Evolutionary conservation across 2,888 invertebrate genomes (phyloP).

Genomic region (Phytoseiulus persimilis): DNA sequence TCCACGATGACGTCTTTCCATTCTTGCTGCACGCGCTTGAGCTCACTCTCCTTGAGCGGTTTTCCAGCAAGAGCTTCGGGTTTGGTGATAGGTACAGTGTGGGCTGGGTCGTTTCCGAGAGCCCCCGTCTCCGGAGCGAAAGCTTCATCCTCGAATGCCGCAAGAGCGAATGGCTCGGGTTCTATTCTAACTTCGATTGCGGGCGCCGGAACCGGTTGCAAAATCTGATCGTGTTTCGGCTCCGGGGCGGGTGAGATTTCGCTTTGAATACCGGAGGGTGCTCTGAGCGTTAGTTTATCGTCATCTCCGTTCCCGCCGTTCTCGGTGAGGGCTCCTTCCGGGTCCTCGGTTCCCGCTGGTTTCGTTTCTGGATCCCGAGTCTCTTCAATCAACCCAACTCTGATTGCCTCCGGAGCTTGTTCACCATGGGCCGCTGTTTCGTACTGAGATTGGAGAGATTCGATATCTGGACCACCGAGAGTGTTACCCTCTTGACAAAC

Average conservation of each 20-base stretch:
- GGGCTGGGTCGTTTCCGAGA: neutral
- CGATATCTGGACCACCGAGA: neutral
- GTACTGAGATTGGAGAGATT: neutral
- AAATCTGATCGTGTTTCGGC: conserved; percentile 35
- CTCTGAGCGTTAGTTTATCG: neutral
- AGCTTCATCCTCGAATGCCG: conserved; percentile 8
- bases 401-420: neutral
- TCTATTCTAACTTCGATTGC: neutral
- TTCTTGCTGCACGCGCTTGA: conserved; percentile 17
- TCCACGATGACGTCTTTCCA: neutral
- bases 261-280: neutral
- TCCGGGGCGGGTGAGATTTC: conserved; percentile 13
- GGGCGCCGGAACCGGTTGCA: neutral
- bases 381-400: neutral
- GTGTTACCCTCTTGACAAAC: neutral
- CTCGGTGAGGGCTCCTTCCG: neutral
- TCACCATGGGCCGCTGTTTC: neutral
- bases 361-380: neutral
- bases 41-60: conserved; percentile 12
- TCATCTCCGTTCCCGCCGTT: neutral
- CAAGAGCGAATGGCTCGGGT: neutral
- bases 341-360: neutral
- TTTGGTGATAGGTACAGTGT: neutral
- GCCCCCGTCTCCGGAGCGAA: neutral
- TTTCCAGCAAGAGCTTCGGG: conserved; percentile 23